These are phyloP conservation scores for Mimas tiliae DNA, from an alignment of 2,888 invertebrate species.

Conservation along the genomic window DNA sequence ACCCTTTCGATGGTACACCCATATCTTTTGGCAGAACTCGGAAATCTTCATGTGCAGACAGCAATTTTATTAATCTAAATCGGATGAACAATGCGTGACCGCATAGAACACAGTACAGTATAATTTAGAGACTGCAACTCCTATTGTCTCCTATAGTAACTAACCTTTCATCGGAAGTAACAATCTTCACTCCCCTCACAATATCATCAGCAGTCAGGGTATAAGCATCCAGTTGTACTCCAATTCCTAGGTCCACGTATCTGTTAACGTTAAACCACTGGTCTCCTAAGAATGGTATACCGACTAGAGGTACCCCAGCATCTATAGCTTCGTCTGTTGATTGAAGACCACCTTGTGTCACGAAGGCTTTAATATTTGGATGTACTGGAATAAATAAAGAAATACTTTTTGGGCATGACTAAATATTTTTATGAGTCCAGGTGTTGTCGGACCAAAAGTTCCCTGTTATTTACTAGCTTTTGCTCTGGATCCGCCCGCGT, in stretches of 20 bases:
- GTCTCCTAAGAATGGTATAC: conserved; percentile 60
- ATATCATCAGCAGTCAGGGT: conserved; percentile 33
- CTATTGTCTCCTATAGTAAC: not conserved
- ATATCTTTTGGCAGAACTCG: too few relatives aligned
- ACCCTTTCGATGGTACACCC: too few relatives aligned
- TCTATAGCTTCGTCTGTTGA: conserved; percentile 47
- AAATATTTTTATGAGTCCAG: too few relatives aligned
- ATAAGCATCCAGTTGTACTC: conserved; percentile 34
- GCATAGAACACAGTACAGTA: too few relatives aligned
- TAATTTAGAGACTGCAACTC: too few relatives aligned
- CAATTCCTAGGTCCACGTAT: conserved; percentile 41
- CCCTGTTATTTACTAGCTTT: too few relatives aligned
- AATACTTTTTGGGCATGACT: too few relatives aligned
- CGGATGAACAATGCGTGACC: too few relatives aligned
- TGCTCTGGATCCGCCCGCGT: too few relatives aligned
- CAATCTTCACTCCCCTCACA: conserved; percentile 28
- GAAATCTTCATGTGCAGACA: too few relatives aligned
- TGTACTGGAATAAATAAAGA: conserved; percentile 41
- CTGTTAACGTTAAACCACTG: conserved; percentile 61
- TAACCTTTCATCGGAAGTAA: conserved; percentile 30
- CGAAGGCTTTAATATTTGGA: conserved; percentile 45
- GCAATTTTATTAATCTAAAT: too few relatives aligned
- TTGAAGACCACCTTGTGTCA: conserved; percentile 46
- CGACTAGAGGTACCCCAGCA: conserved; percentile 58
- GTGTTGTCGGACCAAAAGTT: too few relatives aligned